Percentiles rank a stretch among this genome's conserved stretches.
Evolutionary conservation across 2,888 invertebrate genomes (phyloP).

Genomic region (Clunio marinus): DNA sequence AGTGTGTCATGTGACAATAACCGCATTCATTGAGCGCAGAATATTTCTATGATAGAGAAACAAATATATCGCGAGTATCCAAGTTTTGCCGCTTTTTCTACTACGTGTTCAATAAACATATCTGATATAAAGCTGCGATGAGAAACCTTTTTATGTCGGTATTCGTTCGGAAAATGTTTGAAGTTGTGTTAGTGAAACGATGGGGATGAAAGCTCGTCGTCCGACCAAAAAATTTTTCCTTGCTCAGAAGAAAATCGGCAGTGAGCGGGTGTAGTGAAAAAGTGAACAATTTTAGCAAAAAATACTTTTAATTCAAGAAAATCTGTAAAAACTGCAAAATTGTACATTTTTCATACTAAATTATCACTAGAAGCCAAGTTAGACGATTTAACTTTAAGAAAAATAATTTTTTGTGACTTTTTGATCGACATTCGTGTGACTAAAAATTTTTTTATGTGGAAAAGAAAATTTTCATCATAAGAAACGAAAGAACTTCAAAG

Average conservation of each 20-base stretch:
- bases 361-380: constrained; percentile 27
- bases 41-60: too few relatives aligned
- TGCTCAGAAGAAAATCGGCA: constrained; percentile 36
- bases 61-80: not conserved
- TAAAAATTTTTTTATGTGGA: constrained; percentile 25
- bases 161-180: not conserved
- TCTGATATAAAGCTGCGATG: too few relatives aligned
- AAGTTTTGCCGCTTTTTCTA: not conserved
- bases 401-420: constrained; percentile 20
- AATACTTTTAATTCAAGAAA: constrained; percentile 36
- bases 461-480: constrained; percentile 15
- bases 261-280: constrained; percentile 31
- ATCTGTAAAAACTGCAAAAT: constrained; percentile 32
- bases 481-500: constrained; percentile 26
- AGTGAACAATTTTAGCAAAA: constrained; percentile 31
- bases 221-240: constrained; percentile 16
- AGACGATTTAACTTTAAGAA: constrained; percentile 31
- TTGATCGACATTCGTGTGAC: constrained; percentile 29
- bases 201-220: constrained; percentile 22
- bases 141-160: not conserved
- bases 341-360: constrained; percentile 36
- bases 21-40: too few relatives aligned
- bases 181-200: not conserved
- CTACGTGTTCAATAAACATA: too few relatives aligned
- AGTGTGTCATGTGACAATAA: too few relatives aligned